A percentile compares a stretch with the other conserved stretches of the same genome.
These are phyloP conservation scores for Machimus atricapillus DNA, from an alignment of 2,888 invertebrate genomes.

Conservation along the genomic window DNA sequence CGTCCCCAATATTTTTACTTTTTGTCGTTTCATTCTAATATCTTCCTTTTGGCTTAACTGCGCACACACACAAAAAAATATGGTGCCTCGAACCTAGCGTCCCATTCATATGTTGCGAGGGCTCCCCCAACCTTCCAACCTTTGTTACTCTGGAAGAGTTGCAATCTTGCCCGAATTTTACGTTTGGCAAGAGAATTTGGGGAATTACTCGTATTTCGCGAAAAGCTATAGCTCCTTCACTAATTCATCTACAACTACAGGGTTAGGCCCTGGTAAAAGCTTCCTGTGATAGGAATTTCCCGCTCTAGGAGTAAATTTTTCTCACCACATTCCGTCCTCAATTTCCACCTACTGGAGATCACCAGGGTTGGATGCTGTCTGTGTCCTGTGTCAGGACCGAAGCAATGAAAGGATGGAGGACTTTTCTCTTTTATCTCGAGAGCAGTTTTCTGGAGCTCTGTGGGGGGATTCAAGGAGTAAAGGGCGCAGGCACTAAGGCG, in stretches of 20 bases:
- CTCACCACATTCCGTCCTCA: constrained; percentile 23
- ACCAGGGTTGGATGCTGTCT: neutral
- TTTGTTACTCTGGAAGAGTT: neutral
- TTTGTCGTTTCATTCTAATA: neutral
- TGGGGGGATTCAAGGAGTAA: neutral
- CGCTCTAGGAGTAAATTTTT: neutral
- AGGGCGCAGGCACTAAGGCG: neutral
- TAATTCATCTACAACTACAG: neutral
- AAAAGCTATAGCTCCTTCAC: neutral
- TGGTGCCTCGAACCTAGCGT: neutral
- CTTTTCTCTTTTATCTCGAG: constrained; percentile 20
- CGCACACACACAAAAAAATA: neutral
- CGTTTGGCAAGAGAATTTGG: neutral
- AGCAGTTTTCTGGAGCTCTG: neutral
- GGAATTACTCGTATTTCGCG: neutral
- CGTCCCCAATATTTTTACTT: neutral
- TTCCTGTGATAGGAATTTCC: neutral
- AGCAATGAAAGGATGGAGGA: neutral
- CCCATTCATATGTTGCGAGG: neutral
- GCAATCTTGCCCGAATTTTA: neutral
- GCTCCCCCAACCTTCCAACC: neutral
- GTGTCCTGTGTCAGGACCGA: neutral
- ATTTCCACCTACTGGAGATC: constrained; percentile 25
- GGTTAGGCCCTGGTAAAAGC: neutral
- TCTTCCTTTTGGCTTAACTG: neutral